Evolutionary conservation across 2,797 vertebrate species (phyloP).

Genomic region (Pantherophis alleghaniensis): DNA sequence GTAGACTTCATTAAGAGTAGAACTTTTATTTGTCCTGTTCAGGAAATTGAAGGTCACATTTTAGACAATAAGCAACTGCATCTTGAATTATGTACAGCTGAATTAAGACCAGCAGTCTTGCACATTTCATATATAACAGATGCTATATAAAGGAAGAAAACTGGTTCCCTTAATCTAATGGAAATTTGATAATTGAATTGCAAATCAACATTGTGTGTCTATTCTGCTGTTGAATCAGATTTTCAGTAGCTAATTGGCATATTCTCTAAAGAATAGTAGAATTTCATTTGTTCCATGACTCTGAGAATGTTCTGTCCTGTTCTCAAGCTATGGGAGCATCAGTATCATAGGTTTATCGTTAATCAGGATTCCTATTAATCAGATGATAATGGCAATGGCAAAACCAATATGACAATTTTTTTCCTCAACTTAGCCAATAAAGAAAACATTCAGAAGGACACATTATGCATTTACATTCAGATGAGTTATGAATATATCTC

Average conservation of each 20-base stretch:
- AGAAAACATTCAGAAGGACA: neutral
- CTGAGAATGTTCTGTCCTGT: neutral
- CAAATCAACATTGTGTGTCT: neutral
- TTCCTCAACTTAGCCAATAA: neutral
- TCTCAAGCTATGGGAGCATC: neutral
- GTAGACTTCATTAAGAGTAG: neutral
- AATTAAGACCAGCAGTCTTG: neutral
- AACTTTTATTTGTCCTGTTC: neutral
- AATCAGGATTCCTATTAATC: neutral
- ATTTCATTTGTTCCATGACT: neutral
- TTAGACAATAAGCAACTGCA: neutral
- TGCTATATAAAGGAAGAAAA: neutral
- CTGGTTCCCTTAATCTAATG: neutral
- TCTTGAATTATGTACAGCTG: neutral
- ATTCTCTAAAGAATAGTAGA: neutral
- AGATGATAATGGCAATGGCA: neutral
- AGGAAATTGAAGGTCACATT: neutral
- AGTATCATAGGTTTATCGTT: neutral
- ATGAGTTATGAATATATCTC: neutral
- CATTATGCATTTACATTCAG: neutral
- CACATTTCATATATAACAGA: neutral
- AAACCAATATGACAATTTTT: neutral
- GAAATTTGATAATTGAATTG: neutral
- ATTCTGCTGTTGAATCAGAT: neutral
- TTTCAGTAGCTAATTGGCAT: neutral